Base-by-base conservation (phyloP, 2,113 vertebrate species). In the Anoplopoma fimbria region DNA sequence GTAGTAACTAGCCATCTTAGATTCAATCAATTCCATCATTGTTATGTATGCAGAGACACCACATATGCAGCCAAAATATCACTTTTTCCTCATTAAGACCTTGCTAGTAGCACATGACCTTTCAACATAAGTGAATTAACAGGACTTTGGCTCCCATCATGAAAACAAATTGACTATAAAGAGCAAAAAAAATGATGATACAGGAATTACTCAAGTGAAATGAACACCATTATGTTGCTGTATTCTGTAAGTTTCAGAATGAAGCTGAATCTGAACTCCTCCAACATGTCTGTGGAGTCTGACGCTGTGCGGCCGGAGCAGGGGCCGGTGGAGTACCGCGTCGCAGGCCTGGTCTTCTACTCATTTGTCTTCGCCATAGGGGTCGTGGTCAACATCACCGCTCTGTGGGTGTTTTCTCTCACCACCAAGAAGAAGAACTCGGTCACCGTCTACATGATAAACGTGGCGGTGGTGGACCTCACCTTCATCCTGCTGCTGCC, bases 381-480 rank as follows among this genome's bases (percentile, higher is more conserved):
- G 79, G 62, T 97, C 23, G 5, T 96, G 21, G 98, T 99, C 63
- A 99, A 99, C 7, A 45, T 96, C 82, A 97, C 96, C 0, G 98
- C 98, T 1, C 87, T 99, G 23, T 99, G 97, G 98, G 98, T 99
- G 60, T 99, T 99, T 91, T 97, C 97, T 69, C 96, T 98, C 73
- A 98, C 96, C 77, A 99, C 98, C 77, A 99, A 99, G 93, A 98
- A 96, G 88, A 96, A 96, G 91, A 99, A 95, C 85, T 98, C 97
- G 0, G 96, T 99, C 75, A 99, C 97, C 0, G 85, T 99, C 61
- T 97, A 99, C 38, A 99, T 99, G 98, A 97, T 98, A 88, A 99
- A 99, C 1, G 97, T 99, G 5, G 98, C 98, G 0, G 61, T 97
- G 17, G 91, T 99, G 65, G 98, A 99, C 87, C 93, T 99, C 6